phyloP scores from a whole-genome alignment of 23 tunicate genomes.

The Pegea sp. region DNA sequence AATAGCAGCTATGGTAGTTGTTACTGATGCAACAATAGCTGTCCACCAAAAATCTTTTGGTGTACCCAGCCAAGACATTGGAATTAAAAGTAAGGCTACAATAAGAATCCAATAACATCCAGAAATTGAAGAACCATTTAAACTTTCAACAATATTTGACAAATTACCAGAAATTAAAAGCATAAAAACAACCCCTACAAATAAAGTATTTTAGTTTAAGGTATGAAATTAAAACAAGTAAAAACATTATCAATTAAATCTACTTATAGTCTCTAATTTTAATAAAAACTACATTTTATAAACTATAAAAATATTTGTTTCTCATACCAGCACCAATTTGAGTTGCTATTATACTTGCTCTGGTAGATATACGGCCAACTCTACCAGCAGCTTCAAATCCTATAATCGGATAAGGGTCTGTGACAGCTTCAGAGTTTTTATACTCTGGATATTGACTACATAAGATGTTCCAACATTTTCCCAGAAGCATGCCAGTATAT shows the following conservation, averaged over 20 bases:
- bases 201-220: too few relatives aligned
- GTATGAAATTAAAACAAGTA: too few relatives aligned
- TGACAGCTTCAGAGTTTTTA: constrained; percentile 5
- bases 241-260: too few relatives aligned
- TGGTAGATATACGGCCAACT: constrained; percentile 27
- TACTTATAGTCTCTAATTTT: too few relatives aligned
- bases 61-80: constrained; percentile 73
- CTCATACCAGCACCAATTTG: constrained; percentile 83
- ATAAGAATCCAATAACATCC: constrained; percentile 51
- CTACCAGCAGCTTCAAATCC: constrained; percentile 75
- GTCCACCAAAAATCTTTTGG: constrained; percentile 95
- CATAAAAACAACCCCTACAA: constrained; percentile 59
- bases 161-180: constrained; percentile 61
- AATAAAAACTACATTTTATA: too few relatives aligned
- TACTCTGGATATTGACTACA: constrained; percentile 50
- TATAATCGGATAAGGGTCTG: constrained; percentile 83
- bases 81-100: constrained; percentile 24
- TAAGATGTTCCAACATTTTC: constrained; percentile 64
- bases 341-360: constrained; percentile 42
- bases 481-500: constrained; percentile 61
- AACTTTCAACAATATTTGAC: constrained; percentile 18
- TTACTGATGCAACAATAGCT: constrained; percentile 45
- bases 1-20: constrained; percentile 44
- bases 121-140: constrained; percentile 18
- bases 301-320: too few relatives aligned